phyloP scores from a whole-genome alignment of 2,113 vertebrate genomes.

The Neolamprologus tretocephalus region DNA sequence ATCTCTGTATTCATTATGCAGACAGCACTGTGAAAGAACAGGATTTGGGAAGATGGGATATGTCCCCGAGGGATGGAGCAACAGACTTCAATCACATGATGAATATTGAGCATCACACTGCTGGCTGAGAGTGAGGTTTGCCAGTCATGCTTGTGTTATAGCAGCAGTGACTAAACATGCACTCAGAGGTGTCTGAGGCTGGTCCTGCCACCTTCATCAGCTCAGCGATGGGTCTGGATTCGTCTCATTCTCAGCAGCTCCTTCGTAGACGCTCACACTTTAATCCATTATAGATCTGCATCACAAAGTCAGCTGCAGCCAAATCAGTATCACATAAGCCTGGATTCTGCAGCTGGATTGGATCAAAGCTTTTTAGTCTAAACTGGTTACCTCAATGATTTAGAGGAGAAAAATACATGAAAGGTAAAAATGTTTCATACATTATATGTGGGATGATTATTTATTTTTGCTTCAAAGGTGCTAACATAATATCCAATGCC shows the following conservation, averaged over 20 bases:
- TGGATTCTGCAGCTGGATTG: neutral
- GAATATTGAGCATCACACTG: conserved; percentile 24
- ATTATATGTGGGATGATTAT: neutral
- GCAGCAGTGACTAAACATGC: neutral
- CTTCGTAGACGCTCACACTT: conserved; percentile 1
- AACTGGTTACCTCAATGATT: neutral
- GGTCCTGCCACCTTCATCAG: neutral
- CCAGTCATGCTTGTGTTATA: neutral
- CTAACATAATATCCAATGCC: neutral
- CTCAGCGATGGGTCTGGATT: neutral
- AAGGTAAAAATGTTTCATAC: neutral
- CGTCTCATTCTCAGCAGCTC: neutral
- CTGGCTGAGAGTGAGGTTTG: neutral
- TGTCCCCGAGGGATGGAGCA: neutral
- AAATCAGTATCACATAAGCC: neutral
- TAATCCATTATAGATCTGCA: conserved; percentile 41
- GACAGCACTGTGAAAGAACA: neutral
- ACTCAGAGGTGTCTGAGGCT: neutral
- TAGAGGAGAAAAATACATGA: neutral
- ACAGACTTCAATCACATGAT: neutral
- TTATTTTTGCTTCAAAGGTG: neutral
- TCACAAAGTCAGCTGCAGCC: conserved; percentile 35
- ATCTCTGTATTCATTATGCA: neutral
- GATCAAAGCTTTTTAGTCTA: neutral
- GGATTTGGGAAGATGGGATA: neutral